Evolutionary conservation across 2,113 vertebrate genomes (phyloP).

Genomic region (Hystrix cristata): DNA sequence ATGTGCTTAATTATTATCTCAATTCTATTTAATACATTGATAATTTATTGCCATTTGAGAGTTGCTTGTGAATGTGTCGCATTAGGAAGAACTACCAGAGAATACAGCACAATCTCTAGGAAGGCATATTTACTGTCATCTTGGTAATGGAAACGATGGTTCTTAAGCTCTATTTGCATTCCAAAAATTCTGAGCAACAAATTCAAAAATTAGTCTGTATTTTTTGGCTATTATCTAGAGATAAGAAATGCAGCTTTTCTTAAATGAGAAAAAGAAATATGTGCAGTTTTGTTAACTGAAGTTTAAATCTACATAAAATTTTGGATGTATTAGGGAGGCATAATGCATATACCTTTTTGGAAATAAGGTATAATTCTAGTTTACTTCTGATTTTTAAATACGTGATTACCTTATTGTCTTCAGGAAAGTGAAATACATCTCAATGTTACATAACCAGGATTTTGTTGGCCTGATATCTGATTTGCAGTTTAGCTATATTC

Average conservation of each 20-base stretch:
- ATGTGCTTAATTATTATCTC: conserved; percentile 80
- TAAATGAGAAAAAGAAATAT: conserved; percentile 38
- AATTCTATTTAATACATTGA: conserved; percentile 49
- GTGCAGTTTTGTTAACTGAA: not conserved
- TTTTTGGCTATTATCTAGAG: conserved; percentile 59
- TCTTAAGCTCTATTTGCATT: conserved; percentile 70
- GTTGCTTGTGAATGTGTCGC: conserved; percentile 56
- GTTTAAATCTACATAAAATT: conserved; percentile 61
- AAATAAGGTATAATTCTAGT: conserved; percentile 34
- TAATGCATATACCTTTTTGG: not conserved
- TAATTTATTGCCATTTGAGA: conserved; percentile 73
- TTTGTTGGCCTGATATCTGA: not conserved
- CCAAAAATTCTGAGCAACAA: conserved; percentile 53
- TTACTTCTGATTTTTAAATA: conserved; percentile 29
- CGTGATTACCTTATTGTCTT: not conserved
- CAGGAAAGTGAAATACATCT: conserved; percentile 37
- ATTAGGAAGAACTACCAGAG: conserved; percentile 65
- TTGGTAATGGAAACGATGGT: conserved; percentile 45
- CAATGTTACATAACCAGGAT: not conserved
- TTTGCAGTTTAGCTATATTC: not conserved
- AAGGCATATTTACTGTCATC: conserved; percentile 64
- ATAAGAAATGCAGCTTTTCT: conserved; percentile 56
- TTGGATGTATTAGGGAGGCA: conserved; percentile 18
- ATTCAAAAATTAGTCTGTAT: conserved; percentile 66
- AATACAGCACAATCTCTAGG: not conserved